Conservation (phyloP, 2,888 invertebrate species). For the Megamerina dolium region DNA sequence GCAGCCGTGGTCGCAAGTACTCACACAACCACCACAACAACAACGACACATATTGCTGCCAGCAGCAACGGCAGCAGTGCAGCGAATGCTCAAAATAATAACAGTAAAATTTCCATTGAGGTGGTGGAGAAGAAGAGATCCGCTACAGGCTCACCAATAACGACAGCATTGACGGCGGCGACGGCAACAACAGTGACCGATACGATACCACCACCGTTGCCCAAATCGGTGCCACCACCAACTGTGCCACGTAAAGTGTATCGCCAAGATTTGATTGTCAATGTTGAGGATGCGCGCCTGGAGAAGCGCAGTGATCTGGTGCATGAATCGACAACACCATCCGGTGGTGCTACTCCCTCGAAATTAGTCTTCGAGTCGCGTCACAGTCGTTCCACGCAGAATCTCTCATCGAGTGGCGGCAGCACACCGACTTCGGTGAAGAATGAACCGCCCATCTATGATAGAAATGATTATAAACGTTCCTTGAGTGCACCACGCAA, state of each 20-base stretch:
- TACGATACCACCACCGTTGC: conserved; percentile 41
- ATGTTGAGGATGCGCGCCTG: conserved; percentile 40
- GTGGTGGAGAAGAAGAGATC: conserved; percentile 18
- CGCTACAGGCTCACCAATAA: conserved; percentile 11
- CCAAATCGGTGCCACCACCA: conserved; percentile 47
- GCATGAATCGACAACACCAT: conserved; percentile 9
- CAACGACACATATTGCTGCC: too few relatives aligned
- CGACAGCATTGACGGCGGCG: conserved; percentile 6
- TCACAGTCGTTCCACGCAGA: conserved; percentile 29
- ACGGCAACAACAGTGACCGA: conserved; percentile 4
- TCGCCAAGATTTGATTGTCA: conserved; percentile 47
- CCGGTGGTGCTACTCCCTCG: conserved; percentile 13
- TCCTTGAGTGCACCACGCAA: conserved; percentile 41
- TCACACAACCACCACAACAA: conserved; percentile 25
- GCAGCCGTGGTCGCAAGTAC: conserved; percentile 26
- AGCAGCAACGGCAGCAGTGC: conserved; percentile 12
- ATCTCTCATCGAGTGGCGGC: conserved; percentile 23
- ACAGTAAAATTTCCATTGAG: conserved; percentile 22
- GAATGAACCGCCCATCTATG: conserved; percentile 20
- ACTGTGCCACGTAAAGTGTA: conserved; percentile 46
- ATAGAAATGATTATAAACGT: conserved; percentile 35
- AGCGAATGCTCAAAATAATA: conserved; percentile 19
- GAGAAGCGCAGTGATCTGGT: conserved; percentile 4
- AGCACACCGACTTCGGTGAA: conserved; percentile 22
- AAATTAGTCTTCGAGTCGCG: conserved; percentile 29